These are phyloP conservation scores for Myripristis jacobus DNA, from an alignment of 2,797 vertebrate genomes.

Conservation along the genomic window DNA sequence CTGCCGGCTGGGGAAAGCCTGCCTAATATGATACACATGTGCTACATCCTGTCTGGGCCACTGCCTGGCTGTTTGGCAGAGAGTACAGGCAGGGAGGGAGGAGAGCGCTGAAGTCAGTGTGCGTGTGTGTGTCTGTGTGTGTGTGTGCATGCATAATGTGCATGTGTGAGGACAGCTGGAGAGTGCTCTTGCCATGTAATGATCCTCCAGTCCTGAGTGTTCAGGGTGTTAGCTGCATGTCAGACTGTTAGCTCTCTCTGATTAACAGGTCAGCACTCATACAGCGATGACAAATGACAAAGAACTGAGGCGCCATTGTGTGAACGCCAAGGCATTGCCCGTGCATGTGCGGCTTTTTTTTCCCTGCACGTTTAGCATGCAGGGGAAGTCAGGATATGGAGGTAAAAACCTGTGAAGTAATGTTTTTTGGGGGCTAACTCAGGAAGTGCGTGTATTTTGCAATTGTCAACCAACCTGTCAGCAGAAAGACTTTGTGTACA, in stretches of 20 bases:
- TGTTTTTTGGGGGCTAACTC: conserved; percentile 5
- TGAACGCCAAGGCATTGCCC: conserved; percentile 6
- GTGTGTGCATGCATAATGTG: conserved; percentile 23
- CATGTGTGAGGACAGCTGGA: conserved; percentile 59
- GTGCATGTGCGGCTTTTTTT: conserved; percentile 4
- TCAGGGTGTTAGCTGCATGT: conserved; percentile 50
- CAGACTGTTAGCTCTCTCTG: conserved; percentile 43
- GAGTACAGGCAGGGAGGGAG: conserved; percentile 14
- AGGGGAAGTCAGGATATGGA: conserved; percentile 1
- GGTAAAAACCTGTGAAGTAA: background rate
- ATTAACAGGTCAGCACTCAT: conserved; percentile 9
- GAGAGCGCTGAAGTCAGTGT: background rate
- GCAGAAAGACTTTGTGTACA: conserved; percentile 47
- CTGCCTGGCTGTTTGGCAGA: conserved; percentile 54
- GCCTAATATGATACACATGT: conserved; percentile 83
- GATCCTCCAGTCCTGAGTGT: conserved; percentile 47
- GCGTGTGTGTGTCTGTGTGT: conserved; percentile 31
- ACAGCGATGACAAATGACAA: conserved; percentile 7
- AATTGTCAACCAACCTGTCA: conserved; percentile 23
- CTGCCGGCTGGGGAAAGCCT: conserved; percentile 69
- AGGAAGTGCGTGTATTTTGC: conserved; percentile 28
- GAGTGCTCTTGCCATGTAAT: conserved; percentile 40
- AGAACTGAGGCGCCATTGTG: conserved; percentile 1
- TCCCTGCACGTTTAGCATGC: conserved; percentile 7
- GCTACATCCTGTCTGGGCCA: conserved; percentile 80